phyloP scores from a whole-genome alignment of 2,888 invertebrate species.

The Oligia strigilis region DNA sequence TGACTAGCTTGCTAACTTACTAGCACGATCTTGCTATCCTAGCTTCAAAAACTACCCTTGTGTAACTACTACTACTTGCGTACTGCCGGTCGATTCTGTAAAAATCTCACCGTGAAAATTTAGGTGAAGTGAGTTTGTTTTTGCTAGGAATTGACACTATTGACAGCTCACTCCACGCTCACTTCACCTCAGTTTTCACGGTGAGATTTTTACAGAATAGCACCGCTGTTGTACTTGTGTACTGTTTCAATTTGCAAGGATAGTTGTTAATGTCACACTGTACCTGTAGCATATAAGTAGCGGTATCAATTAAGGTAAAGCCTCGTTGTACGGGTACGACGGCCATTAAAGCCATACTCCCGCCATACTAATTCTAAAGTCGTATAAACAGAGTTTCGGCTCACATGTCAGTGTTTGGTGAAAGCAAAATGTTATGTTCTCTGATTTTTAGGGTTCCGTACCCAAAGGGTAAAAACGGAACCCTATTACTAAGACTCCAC shows the following conservation, averaged over 20 bases:
- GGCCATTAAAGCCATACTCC: not conserved
- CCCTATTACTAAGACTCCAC: too few species aligned
- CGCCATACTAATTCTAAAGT: not conserved
- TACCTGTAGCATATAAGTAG: not conserved
- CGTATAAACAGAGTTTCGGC: not conserved
- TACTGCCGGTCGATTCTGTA: too few species aligned
- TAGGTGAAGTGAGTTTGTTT: too few species aligned
- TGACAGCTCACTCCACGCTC: too few species aligned
- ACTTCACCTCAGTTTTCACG: too few species aligned
- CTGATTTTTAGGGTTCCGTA: too few species aligned
- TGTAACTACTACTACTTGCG: too few species aligned
- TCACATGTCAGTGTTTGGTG: not conserved
- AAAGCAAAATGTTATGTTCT: not conserved
- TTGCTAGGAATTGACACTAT: too few species aligned
- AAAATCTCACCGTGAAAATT: too few species aligned
- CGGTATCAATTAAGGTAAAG: constrained; percentile 4
- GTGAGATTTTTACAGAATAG: too few species aligned
- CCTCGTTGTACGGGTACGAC: not conserved
- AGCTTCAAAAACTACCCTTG: not conserved
- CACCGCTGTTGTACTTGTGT: too few species aligned
- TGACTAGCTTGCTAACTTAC: not conserved
- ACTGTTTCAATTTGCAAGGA: not conserved
- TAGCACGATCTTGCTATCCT: not conserved
- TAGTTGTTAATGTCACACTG: not conserved
- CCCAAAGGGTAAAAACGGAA: too few species aligned